Evolutionary conservation across 2,888 invertebrate species (phyloP).

Genomic region (Oscheius onirici): DNA sequence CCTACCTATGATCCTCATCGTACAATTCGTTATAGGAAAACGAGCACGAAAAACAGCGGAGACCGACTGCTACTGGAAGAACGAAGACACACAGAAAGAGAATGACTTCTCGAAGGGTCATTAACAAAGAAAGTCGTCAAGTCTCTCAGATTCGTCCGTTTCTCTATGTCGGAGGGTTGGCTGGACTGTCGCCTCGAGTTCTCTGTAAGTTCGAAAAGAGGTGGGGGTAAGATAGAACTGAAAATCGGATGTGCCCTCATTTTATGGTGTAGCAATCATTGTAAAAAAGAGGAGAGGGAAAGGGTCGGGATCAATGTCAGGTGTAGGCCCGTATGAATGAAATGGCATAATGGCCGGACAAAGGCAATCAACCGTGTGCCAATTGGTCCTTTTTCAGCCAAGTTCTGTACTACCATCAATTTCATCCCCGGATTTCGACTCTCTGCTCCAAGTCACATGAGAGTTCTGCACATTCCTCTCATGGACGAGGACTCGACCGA

Average conservation of each 20-base stretch:
- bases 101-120: conserved; percentile 58
- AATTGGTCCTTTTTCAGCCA: conserved; percentile 42
- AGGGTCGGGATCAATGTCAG: not conserved
- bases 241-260: too few species aligned
- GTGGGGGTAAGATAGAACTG: not conserved
- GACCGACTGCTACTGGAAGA: conserved; percentile 14
- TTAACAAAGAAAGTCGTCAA: conserved; percentile 55
- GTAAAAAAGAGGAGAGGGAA: too few species aligned
- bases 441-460: conserved; percentile 51
- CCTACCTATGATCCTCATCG: conserved; percentile 61
- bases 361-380: not conserved
- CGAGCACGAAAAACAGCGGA: conserved; percentile 65
- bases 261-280: too few species aligned
- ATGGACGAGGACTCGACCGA: conserved; percentile 59
- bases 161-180: conserved; percentile 57
- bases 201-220: conserved; percentile 46
- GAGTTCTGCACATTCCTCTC: conserved; percentile 56
- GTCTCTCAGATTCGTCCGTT: conserved; percentile 56
- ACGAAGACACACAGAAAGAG: conserved; percentile 8
- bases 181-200: conserved; percentile 54
- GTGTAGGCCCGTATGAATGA: not conserved
- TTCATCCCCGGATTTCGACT: conserved; percentile 60
- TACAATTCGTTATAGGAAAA: conserved; percentile 68
- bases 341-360: conserved; percentile 21
- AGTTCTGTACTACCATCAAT: conserved; percentile 59